These are phyloP conservation scores for Drosophila tsacasi DNA, from an alignment of 1,140 invertebrate species.

Conservation along the genomic window DNA sequence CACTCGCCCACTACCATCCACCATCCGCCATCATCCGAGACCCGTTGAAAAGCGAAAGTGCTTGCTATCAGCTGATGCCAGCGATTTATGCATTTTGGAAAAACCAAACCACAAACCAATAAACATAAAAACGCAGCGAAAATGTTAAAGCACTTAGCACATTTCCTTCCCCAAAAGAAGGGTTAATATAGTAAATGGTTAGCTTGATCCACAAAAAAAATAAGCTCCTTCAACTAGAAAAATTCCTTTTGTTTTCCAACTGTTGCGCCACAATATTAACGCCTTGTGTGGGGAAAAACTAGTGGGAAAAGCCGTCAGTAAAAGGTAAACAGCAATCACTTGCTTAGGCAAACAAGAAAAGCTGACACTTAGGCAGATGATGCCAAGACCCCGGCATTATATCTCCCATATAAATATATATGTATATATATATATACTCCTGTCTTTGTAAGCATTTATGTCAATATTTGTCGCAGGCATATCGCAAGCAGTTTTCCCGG, in stretches of 20 bases:
- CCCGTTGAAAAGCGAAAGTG: conserved; percentile 48
- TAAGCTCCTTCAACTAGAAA: not conserved
- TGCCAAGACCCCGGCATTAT: conserved; percentile 18
- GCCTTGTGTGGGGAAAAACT: not conserved
- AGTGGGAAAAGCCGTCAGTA: not conserved
- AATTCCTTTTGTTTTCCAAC: not conserved
- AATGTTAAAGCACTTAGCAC: conserved; percentile 1
- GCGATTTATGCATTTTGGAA: conserved; percentile 40
- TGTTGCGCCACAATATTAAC: conserved; percentile 5
- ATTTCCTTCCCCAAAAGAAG: not conserved
- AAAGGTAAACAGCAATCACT: conserved; percentile 76
- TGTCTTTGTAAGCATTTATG: conserved; percentile 52
- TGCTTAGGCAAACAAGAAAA: conserved; percentile 70
- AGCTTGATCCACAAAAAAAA: not conserved
- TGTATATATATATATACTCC: conserved; percentile 4
- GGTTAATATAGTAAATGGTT: not conserved
- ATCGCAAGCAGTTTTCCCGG: conserved; percentile 42
- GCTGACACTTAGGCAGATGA: conserved; percentile 64
- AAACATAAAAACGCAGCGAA: conserved; percentile 4
- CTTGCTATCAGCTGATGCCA: conserved; percentile 54
- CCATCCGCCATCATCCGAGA: not conserved
- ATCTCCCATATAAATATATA: conserved; percentile 1
- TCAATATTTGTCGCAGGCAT: conserved; percentile 75
- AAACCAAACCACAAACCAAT: conserved; percentile 18
- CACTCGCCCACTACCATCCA: not conserved